Evolutionary conservation across 2,797 vertebrate species (phyloP).

Genomic region (Hylomyscus alleni): DNA sequence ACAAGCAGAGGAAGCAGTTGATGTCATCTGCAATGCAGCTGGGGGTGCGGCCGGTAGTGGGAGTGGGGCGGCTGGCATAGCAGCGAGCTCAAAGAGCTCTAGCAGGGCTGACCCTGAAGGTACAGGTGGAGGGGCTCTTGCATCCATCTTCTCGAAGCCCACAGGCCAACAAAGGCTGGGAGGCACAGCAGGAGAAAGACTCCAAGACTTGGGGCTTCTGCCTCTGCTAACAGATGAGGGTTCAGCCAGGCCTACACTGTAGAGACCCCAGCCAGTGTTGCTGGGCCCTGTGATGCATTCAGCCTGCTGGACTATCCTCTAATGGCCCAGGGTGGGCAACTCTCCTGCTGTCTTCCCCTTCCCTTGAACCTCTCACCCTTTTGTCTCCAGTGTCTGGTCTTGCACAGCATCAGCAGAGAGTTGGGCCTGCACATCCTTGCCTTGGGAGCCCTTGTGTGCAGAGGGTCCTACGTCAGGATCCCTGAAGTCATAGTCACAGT

Average conservation of each 20-base stretch:
- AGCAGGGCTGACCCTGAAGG: slow-evolving; percentile 83
- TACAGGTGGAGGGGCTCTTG: slow-evolving; percentile 93
- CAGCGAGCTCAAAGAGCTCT: slow-evolving; percentile 92
- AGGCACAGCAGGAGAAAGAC: slow-evolving; percentile 88
- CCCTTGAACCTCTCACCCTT: not conserved
- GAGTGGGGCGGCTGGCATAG: slow-evolving; percentile 77
- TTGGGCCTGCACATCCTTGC: not conserved
- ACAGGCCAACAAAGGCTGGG: slow-evolving; percentile 91
- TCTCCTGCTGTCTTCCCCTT: not conserved
- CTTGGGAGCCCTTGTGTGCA: not conserved
- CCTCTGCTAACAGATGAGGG: slow-evolving; percentile 85
- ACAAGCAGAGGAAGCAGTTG: slow-evolving; percentile 87
- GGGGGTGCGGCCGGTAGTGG: too few species aligned
- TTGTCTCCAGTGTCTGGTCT: not conserved
- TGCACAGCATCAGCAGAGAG: not conserved
- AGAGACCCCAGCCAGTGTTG: not conserved
- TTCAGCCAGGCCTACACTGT: too few species aligned
- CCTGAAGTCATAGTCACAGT: slow-evolving; percentile 11
- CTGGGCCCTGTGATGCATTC: not conserved
- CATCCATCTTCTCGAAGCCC: slow-evolving; percentile 95
- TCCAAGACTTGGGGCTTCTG: slow-evolving; percentile 91
- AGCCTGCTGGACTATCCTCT: not conserved
- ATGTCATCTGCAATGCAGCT: slow-evolving; percentile 86
- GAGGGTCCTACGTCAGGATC: not conserved
- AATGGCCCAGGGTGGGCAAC: not conserved